Evolutionary conservation across 2,113 vertebrate species (phyloP), one percentile per base, ranked within the genome.

Genomic region (Tympanuchus pallidicinctus): DNA sequence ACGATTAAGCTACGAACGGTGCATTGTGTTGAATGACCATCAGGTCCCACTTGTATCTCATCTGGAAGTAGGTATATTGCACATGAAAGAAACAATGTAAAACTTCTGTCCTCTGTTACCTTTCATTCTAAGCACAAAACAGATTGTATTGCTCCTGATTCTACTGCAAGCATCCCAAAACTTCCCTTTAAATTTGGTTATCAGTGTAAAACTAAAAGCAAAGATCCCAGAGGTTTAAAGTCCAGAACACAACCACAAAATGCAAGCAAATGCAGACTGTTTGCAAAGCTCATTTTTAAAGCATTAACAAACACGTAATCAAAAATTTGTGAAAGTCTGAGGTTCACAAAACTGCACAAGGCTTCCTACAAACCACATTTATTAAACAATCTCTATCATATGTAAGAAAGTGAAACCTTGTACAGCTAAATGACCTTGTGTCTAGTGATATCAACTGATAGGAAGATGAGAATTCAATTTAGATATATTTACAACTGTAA

Each of bases 31-130:
- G 82, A 82, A 83, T 52, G 65, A 80, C 19, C 52, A 74, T 67
- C 87, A 94, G 8, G 38, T 74, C 72, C 36, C 69, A 64, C 56
- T 92, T 60, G 72, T 80, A 38, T 83, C 57, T 89, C 82, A 86
- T 94, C 75, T 94, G 79, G 75, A 93, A 92, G 60, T n/a, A 70
- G 40, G 50, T 25, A 40, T 10, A 88, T 30, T 75, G 56, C 28
- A 67, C 28, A 28, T 18, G 59, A 45, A 19, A 59, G 32, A 75
- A 78, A 84, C 6, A 2, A 80, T 40, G 7, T 42, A 66, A 90
- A 86, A 75, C 42, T 88, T 89, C 45, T 72, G 36, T 65, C 73
- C 72, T 75, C 15, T 50, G 40, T 9, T 30, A 89, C 25, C 61
- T 5, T 43, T 56, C 60, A 42, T 13, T 61, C 11, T 2, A 2